Evolutionary conservation across 2,797 vertebrate genomes (phyloP).

Genomic region (Channallabes apus): DNA sequence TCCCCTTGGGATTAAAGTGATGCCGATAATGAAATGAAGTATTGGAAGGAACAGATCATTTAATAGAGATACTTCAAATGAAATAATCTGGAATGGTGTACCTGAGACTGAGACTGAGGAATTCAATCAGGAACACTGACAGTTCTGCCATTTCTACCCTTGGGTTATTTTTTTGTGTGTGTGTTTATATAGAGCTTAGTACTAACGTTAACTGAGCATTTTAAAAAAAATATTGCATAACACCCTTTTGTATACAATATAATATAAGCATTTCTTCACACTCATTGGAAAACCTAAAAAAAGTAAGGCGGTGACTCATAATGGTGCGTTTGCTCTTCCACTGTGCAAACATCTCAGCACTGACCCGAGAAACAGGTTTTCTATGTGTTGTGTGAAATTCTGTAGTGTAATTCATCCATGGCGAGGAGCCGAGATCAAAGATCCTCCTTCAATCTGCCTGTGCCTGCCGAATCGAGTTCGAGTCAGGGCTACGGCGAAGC

Average conservation of each 20-base stretch:
- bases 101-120: background rate
- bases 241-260: background rate
- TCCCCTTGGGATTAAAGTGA: background rate
- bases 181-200: background rate
- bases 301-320: background rate
- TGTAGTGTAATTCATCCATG: slow-evolving; percentile 77
- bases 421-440: slow-evolving; percentile 74
- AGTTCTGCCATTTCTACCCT: background rate
- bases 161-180: background rate
- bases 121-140: background rate
- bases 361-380: slow-evolving; percentile 30
- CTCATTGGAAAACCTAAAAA: slow-evolving; percentile 57
- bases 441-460: slow-evolving; percentile 50
- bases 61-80: background rate
- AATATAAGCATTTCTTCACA: background rate
- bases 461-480: slow-evolving; percentile 12
- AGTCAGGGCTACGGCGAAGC: background rate
- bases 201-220: background rate
- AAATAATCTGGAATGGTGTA: background rate
- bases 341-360: slow-evolving; percentile 26
- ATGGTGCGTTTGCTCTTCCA: slow-evolving; percentile 8
- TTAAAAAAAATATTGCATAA: no score
- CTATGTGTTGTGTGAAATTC: slow-evolving; percentile 70
- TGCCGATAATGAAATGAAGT: background rate
- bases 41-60: background rate